These are phyloP conservation scores for Branchipolynoe longqiensis DNA, from an alignment of 2,888 invertebrate species.

Conservation along the genomic window DNA sequence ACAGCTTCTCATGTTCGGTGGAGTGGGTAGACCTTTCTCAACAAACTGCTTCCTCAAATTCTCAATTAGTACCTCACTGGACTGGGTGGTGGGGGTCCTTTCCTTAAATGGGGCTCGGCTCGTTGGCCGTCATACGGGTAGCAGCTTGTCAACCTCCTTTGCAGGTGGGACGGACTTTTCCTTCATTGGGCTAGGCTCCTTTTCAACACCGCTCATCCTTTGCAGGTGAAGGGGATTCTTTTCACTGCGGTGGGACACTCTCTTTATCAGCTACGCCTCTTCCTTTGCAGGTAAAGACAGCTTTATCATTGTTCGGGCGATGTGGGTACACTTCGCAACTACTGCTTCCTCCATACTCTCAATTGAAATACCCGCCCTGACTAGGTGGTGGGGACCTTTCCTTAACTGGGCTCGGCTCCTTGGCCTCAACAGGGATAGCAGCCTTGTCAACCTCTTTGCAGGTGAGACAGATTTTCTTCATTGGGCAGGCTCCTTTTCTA, in stretches of 20 bases:
- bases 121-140: neutral
- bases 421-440: slow-evolving; percentile 77
- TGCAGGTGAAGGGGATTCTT: neutral
- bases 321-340: too few species aligned
- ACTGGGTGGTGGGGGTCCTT: too few species aligned
- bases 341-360: neutral
- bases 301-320: too few species aligned
- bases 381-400: slow-evolving; percentile 27
- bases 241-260: neutral
- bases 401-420: slow-evolving; percentile 79
- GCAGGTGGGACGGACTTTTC: too few species aligned
- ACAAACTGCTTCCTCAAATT: neutral
- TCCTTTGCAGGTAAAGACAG: too few species aligned
- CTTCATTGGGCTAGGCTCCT: neutral
- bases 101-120: neutral
- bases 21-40: neutral
- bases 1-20: neutral
- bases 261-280: too few species aligned
- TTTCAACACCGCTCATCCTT: neutral
- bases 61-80: neutral
- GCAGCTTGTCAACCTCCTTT: neutral
- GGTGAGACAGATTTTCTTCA: slow-evolving; percentile 9
- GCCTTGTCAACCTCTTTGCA: neutral
- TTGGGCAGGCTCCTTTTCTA: slow-evolving; percentile 84
- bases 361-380: neutral